Evolutionary conservation across 2,888 invertebrate genomes (phyloP).

Genomic region (Chydorus sphaericus): DNA sequence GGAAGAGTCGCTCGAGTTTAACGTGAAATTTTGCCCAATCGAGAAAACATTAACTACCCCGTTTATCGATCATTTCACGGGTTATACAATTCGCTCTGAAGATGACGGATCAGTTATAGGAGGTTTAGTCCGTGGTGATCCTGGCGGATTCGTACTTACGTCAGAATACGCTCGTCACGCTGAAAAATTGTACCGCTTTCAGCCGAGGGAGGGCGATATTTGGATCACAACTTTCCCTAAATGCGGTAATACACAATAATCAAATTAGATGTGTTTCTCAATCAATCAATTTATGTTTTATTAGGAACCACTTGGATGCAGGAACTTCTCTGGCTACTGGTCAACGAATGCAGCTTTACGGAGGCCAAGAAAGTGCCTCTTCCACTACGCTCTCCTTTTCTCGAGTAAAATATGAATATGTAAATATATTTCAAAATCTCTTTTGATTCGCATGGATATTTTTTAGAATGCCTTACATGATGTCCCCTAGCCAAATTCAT

Average conservation of each 20-base stretch:
- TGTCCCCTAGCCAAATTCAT: not conserved
- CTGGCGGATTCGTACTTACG: conserved; percentile 7
- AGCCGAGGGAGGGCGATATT: conserved; percentile 47
- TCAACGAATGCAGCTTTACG: conserved; percentile 24
- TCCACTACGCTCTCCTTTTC: conserved; percentile 29
- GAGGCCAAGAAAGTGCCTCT: conserved; percentile 27
- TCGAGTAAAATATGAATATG: conserved; percentile 23
- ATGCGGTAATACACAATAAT: conserved; percentile 59
- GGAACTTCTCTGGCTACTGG: conserved; percentile 30
- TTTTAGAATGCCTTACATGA: not conserved
- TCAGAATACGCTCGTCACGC: conserved; percentile 38
- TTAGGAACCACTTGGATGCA: conserved; percentile 30
- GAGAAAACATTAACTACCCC: not conserved
- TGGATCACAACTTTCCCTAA: conserved; percentile 64
- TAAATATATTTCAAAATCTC: not conserved
- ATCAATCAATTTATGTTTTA: not conserved
- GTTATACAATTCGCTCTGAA: no score
- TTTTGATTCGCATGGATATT: not conserved
- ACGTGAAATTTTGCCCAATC: not conserved
- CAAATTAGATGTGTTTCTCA: no score
- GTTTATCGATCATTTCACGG: conserved; percentile 5
- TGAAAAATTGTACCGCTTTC: conserved; percentile 50
- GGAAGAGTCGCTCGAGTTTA: not conserved
- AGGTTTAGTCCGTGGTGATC: conserved; percentile 7
- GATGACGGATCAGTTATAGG: no score